These are phyloP conservation scores for Scomberomorus guttatus DNA, from an alignment of 2,797 vertebrate genomes.

Conservation along the genomic window DNA sequence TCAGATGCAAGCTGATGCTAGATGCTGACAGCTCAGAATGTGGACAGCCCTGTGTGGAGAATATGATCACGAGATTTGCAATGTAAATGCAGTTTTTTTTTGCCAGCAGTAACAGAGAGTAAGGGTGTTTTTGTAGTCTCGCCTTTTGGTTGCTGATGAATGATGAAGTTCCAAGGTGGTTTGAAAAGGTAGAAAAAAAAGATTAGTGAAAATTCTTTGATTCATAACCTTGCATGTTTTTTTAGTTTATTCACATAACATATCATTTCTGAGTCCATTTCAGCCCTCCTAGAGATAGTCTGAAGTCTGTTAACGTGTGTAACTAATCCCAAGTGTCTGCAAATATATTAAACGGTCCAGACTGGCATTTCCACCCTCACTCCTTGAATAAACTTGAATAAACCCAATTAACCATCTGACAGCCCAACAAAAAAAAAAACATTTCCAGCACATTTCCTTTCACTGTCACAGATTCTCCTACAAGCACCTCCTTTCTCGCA, in stretches of 20 bases:
- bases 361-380: conserved; percentile 12
- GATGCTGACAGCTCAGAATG: conserved; percentile 5
- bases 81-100: neutral
- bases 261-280: no score
- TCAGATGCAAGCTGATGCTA: neutral
- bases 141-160: neutral
- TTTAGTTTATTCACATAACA: neutral
- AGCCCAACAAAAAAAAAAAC: neutral
- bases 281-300: neutral
- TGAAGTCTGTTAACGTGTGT: neutral
- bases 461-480: neutral
- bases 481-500: neutral
- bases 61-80: neutral
- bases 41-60: neutral
- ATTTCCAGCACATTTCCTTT: neutral
- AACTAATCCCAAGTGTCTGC: neutral
- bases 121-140: neutral
- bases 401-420: neutral
- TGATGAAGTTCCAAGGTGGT: neutral
- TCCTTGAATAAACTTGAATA: neutral
- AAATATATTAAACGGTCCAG: neutral
- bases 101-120: neutral
- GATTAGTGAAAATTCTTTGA: neutral
- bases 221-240: neutral
- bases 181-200: neutral